phyloP scores from a whole-genome alignment of 1,140 invertebrate species.

The Lucilia cuprina region DNA sequence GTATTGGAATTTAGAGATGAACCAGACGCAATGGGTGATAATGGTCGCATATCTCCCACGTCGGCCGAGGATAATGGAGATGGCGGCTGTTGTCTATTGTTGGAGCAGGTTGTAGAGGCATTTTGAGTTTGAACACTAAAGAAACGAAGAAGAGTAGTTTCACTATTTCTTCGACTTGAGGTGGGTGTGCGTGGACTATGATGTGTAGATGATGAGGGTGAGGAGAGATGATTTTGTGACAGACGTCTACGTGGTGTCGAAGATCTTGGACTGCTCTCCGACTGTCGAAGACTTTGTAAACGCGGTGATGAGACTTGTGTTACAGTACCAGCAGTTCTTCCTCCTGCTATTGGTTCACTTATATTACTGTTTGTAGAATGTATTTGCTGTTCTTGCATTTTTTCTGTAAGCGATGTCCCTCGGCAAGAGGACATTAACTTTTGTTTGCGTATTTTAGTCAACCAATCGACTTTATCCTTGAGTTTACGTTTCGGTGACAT shows the following conservation, averaged over 20 bases:
- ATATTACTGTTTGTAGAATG: slow-evolving; percentile 35
- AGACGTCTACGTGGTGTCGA: slow-evolving; percentile 50
- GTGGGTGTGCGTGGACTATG: slow-evolving; percentile 49
- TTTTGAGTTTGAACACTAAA: slow-evolving; percentile 51
- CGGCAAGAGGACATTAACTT: slow-evolving; percentile 58
- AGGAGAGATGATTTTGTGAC: slow-evolving; percentile 42
- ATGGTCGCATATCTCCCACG: slow-evolving; percentile 28
- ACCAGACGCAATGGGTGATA: not conserved
- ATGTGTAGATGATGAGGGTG: slow-evolving; percentile 26
- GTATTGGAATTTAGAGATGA: not conserved
- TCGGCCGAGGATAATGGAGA: not conserved
- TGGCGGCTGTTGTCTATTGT: not conserved
- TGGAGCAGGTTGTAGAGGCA: not conserved
- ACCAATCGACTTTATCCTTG: slow-evolving; percentile 74
- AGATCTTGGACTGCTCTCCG: slow-evolving; percentile 51
- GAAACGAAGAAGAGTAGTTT: slow-evolving; percentile 57
- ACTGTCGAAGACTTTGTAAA: slow-evolving; percentile 51
- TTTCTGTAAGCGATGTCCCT: slow-evolving; percentile 47
- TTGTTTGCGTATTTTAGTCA: slow-evolving; percentile 73
- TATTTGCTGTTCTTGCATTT: slow-evolving; percentile 48
- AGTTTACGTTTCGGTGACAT: slow-evolving; percentile 72
- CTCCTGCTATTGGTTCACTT: not conserved
- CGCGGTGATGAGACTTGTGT: slow-evolving; percentile 46
- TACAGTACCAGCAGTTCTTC: not conserved
- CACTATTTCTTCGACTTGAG: slow-evolving; percentile 57